phyloP scores from a whole-genome alignment of 2,888 invertebrate genomes.

The Polyploca ridens region DNA sequence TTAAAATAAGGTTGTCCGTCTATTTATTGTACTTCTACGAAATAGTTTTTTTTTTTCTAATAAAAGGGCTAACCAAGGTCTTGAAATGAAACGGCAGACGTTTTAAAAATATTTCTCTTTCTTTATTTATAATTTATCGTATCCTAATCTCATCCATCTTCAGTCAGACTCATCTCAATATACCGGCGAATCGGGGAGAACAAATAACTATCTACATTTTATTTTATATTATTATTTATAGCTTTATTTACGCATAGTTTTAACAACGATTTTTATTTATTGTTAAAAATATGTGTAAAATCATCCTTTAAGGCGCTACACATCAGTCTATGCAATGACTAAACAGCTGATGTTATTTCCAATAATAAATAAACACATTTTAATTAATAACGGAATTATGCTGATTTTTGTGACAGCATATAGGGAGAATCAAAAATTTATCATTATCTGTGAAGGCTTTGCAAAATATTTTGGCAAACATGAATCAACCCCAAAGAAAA shows the following conservation, averaged over 20 bases:
- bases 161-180: constrained; percentile 66
- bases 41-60: neutral
- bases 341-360: constrained; percentile 51
- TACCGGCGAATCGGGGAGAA: constrained; percentile 68
- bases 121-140: constrained; percentile 80
- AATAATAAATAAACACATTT: constrained; percentile 34
- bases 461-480: neutral
- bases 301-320: constrained; percentile 59
- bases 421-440: neutral
- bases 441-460: neutral
- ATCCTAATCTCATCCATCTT: constrained; percentile 72
- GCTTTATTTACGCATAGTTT: constrained; percentile 50
- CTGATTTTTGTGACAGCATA: constrained; percentile 34
- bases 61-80: neutral
- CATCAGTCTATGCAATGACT: constrained; percentile 78
- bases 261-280: constrained; percentile 45
- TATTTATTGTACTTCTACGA: neutral
- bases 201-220: constrained; percentile 58
- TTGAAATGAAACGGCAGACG: constrained; percentile 47
- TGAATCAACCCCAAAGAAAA: neutral
- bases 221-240: constrained; percentile 41
- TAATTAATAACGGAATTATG: constrained; percentile 28
- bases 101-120: constrained; percentile 80
- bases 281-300: constrained; percentile 56
- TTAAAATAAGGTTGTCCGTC: neutral